These are phyloP conservation scores for Phymastichus coffea DNA, from an alignment of 1,140 invertebrate genomes.

Conservation along the genomic window DNA sequence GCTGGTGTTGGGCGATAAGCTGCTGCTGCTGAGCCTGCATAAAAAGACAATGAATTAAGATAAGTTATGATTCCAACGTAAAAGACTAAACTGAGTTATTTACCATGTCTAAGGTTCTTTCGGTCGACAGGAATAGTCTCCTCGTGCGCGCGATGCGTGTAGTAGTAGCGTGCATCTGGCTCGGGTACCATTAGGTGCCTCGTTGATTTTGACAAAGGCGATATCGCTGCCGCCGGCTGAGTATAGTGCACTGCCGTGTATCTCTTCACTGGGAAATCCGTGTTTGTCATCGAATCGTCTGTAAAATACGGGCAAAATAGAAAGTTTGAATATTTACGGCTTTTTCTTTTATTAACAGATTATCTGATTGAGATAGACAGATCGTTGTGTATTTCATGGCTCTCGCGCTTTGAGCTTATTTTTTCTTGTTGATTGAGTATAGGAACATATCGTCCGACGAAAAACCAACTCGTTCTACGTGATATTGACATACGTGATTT, in stretches of 20 bases:
- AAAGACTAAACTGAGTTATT: too few relatives aligned
- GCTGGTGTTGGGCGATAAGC: slow-evolving; percentile 66
- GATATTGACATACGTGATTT: too few relatives aligned
- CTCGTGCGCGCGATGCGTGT: slow-evolving; percentile 62
- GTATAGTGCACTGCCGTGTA: slow-evolving; percentile 79
- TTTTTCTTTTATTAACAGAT: too few relatives aligned
- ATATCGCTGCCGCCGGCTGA: slow-evolving; percentile 74
- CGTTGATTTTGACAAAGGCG: slow-evolving; percentile 76
- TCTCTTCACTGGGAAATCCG: slow-evolving; percentile 71
- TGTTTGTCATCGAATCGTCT: slow-evolving; percentile 57
- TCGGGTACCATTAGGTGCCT: slow-evolving; percentile 74
- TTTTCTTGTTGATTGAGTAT: too few relatives aligned
- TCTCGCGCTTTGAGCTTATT: too few relatives aligned
- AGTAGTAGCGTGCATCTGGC: slow-evolving; percentile 70
- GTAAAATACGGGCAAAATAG: slow-evolving; percentile 31
- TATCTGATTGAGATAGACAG: too few relatives aligned
- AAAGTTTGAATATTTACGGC: too few relatives aligned
- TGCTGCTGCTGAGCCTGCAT: slow-evolving; percentile 48
- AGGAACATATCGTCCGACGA: too few relatives aligned
- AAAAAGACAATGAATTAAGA: slow-evolving; percentile 30
- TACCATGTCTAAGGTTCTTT: slow-evolving; percentile 56
- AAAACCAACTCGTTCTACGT: too few relatives aligned
- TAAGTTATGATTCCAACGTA: too few relatives aligned
- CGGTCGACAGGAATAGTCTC: slow-evolving; percentile 63
- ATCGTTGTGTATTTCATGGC: too few relatives aligned